phyloP scores from a whole-genome alignment of 2,113 vertebrate genomes.

The Xiphophorus hellerii region DNA sequence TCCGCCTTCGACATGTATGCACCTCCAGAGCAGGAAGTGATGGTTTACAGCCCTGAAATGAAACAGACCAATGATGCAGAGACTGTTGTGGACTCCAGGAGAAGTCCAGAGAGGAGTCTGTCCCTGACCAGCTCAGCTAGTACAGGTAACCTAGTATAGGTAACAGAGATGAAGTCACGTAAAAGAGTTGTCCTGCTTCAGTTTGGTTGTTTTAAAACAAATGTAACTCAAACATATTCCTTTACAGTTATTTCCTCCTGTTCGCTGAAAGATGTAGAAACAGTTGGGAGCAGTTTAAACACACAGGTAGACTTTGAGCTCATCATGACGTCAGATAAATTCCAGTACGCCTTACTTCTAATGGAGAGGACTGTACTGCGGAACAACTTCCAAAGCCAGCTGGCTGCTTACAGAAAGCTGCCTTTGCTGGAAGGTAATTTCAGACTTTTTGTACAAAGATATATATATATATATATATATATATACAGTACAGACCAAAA shows the following conservation, averaged over 20 bases:
- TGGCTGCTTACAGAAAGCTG: constrained; percentile 87
- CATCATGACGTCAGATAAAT: constrained; percentile 81
- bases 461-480: too few species aligned
- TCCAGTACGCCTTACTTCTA: constrained; percentile 81
- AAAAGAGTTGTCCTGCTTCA: neutral
- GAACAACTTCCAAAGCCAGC: constrained; percentile 85
- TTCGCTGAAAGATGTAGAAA: constrained; percentile 69
- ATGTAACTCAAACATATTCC: neutral
- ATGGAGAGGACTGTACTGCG: constrained; percentile 88
- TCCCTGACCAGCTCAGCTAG: constrained; percentile 59
- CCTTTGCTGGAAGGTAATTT: constrained; percentile 82
- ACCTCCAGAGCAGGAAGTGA: neutral
- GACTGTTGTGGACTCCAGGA: neutral
- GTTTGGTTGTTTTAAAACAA: neutral
- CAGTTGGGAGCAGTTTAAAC: constrained; percentile 38
- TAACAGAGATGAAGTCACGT: constrained; percentile 35
- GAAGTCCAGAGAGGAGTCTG: constrained; percentile 25
- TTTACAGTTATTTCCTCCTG: constrained; percentile 63
- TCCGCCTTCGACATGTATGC: constrained; percentile 85
- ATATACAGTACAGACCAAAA: too few species aligned
- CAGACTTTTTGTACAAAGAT: neutral
- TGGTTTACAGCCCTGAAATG: neutral
- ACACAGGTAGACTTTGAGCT: constrained; percentile 65
- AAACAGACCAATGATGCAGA: constrained; percentile 1
- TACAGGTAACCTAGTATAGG: constrained; percentile 81